Evolutionary conservation across 2,797 vertebrate genomes (phyloP).

Genomic region (Natrix natrix): DNA sequence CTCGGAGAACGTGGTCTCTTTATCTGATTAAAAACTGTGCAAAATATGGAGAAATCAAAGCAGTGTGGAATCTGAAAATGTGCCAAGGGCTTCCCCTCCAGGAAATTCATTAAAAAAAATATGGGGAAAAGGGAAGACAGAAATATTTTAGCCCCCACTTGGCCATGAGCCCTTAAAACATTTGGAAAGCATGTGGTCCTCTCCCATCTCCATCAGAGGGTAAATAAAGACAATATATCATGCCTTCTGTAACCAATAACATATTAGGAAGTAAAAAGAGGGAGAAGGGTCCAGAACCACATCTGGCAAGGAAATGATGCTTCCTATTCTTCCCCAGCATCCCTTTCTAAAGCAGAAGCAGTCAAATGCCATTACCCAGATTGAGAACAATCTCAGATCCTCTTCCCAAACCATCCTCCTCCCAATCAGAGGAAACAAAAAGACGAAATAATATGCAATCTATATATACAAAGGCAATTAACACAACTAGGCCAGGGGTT

Average conservation of each 20-base stretch:
- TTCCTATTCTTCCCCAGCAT: background rate
- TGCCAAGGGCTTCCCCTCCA: background rate
- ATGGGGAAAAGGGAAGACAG: background rate
- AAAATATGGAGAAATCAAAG: background rate
- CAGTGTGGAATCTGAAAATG: background rate
- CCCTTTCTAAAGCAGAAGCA: background rate
- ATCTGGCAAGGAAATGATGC: background rate
- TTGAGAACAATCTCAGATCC: slow-evolving; percentile 14
- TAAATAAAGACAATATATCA: background rate
- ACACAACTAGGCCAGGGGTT: background rate
- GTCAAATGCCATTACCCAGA: slow-evolving; percentile 26
- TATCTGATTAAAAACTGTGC: background rate
- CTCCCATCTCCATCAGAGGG: background rate
- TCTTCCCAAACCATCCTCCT: background rate
- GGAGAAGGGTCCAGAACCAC: background rate
- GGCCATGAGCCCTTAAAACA: background rate
- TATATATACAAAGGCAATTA: background rate
- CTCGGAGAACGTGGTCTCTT: background rate
- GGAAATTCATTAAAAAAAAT: background rate
- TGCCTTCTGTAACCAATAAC: background rate
- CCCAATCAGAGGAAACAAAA: background rate
- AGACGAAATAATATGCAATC: background rate
- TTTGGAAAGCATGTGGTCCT: background rate
- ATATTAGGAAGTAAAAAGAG: background rate
- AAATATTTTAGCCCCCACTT: background rate